phyloP scores from a whole-genome alignment of 2,113 vertebrate genomes.

The Pomatorhinus ruficollis region DNA sequence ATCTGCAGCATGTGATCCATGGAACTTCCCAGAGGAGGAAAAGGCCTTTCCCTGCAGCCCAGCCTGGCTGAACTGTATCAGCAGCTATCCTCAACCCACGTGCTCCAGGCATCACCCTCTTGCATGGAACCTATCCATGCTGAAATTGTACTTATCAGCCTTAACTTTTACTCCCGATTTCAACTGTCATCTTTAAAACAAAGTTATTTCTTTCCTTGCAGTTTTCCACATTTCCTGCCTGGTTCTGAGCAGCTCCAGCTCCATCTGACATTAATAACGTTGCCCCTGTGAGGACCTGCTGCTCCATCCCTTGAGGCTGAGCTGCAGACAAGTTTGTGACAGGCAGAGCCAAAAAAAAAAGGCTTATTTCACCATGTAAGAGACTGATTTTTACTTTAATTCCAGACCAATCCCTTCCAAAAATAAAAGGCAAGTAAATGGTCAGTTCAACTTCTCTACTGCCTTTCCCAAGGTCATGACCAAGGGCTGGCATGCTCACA shows the following conservation, averaged over 20 bases:
- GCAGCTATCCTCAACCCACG: not conserved
- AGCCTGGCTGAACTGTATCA: not conserved
- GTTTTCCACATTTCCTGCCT: not conserved
- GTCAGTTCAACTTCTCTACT: not conserved
- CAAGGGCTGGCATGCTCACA: conserved; percentile 14
- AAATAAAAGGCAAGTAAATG: conserved; percentile 30
- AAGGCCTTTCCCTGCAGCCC: not conserved
- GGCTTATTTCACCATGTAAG: not conserved
- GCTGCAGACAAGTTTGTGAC: not conserved
- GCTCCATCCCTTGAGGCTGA: not conserved
- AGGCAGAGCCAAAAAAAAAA: not conserved
- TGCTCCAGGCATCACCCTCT: not conserved
- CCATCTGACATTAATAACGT: not conserved
- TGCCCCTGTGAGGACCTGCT: not conserved
- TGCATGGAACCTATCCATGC: not conserved
- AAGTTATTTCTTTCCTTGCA: not conserved
- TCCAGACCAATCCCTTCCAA: not conserved
- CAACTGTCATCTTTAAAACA: not conserved
- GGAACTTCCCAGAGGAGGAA: not conserved
- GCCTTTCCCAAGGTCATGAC: conserved; percentile 10
- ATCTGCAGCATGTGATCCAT: not conserved
- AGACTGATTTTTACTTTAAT: not conserved
- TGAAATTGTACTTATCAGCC: not conserved
- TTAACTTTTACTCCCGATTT: not conserved
- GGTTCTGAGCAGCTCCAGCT: not conserved